These are phyloP conservation scores for Tiliacea aurago DNA, from an alignment of 2,888 invertebrate genomes.

Conservation along the genomic window DNA sequence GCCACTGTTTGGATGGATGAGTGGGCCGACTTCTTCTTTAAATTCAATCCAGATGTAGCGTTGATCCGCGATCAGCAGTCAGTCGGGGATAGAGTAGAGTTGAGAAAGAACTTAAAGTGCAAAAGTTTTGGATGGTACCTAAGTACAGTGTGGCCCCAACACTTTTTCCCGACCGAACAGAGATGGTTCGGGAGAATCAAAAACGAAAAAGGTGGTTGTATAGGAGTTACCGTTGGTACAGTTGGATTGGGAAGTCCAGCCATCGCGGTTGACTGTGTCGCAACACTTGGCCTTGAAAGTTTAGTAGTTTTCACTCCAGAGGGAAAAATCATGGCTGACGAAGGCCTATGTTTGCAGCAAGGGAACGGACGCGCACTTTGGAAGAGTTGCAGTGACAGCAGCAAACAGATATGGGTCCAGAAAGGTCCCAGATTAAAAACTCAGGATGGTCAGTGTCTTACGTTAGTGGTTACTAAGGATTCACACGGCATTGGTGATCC, in stretches of 20 bases:
- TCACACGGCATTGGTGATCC: constrained; percentile 79
- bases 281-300: constrained; percentile 91
- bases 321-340: constrained; percentile 95
- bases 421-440: constrained; percentile 83
- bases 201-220: constrained; percentile 85
- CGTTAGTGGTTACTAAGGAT: constrained; percentile 73
- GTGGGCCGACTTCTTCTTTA: constrained; percentile 97
- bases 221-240: constrained; percentile 85
- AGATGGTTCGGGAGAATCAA: constrained; percentile 97
- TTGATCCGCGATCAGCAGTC: constrained; percentile 91
- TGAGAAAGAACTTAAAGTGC: constrained; percentile 94
- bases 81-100: constrained; percentile 91
- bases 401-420: constrained; percentile 93
- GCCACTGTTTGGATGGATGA: constrained; percentile 99
- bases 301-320: constrained; percentile 93
- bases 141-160: constrained; percentile 98
- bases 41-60: constrained; percentile 94
- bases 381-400: constrained; percentile 92
- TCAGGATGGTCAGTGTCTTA: constrained; percentile 79
- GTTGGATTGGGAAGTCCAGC: constrained; percentile 94
- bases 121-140: constrained; percentile 98
- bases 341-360: constrained; percentile 95
- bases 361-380: constrained; percentile 92
- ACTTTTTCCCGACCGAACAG: constrained; percentile 97
- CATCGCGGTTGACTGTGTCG: constrained; percentile 92